Percentiles rank a stretch among this genome's conserved stretches.
Conservation (phyloP, 2,888 invertebrate species). For the Epirrita christyi region DNA sequence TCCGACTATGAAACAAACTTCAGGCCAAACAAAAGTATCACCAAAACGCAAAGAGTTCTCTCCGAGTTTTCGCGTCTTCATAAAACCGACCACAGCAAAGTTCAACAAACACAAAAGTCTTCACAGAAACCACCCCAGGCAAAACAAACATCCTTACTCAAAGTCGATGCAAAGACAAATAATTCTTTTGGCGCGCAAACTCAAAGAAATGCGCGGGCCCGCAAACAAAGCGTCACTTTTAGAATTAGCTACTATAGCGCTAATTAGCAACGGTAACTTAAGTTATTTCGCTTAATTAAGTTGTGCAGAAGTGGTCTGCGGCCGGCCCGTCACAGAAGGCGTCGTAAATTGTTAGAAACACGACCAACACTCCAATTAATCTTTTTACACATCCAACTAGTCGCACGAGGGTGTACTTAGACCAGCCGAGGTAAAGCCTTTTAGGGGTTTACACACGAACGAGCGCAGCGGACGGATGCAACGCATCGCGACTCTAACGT, state of each 20-base stretch:
- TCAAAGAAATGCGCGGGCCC: constrained; percentile 74
- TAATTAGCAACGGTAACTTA: constrained; percentile 83
- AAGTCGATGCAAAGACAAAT: constrained; percentile 81
- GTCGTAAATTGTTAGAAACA: constrained; percentile 80
- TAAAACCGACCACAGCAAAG: constrained; percentile 51
- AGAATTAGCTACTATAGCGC: constrained; percentile 81
- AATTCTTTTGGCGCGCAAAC: constrained; percentile 80
- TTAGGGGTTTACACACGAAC: constrained; percentile 63
- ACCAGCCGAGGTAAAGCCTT: constrained; percentile 66
- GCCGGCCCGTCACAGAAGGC: constrained; percentile 76
- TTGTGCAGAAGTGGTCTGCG: constrained; percentile 82
- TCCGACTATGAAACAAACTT: constrained; percentile 9
- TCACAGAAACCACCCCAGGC: constrained; percentile 57
- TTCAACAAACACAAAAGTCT: constrained; percentile 62
- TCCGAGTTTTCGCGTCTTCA: constrained; percentile 38
- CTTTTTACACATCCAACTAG: constrained; percentile 82
- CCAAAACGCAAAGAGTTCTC: constrained; percentile 23
- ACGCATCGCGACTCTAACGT: constrained; percentile 15
- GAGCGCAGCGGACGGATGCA: constrained; percentile 32
- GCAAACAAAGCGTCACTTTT: constrained; percentile 80
- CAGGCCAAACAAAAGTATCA: constrained; percentile 9
- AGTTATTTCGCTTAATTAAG: constrained; percentile 85
- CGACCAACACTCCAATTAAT: constrained; percentile 83
- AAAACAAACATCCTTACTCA: constrained; percentile 77
- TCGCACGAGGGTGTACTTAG: constrained; percentile 77